These are phyloP conservation scores for Acrocephalus kingi DNA, from an alignment of 2,113 vertebrate species.

Conservation along the genomic window DNA sequence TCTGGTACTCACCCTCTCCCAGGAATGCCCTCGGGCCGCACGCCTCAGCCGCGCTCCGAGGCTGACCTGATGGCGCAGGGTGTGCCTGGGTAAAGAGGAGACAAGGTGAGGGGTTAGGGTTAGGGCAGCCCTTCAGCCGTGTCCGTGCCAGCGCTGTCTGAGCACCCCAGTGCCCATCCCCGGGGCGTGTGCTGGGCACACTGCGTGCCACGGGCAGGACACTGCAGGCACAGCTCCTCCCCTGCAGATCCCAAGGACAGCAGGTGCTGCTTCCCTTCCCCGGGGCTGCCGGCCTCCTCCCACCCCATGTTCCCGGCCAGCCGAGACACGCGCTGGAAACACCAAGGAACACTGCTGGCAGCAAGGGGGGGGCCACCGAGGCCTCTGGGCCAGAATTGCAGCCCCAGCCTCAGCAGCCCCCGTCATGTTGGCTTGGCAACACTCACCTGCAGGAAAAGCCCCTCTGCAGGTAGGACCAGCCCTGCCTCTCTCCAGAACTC, in stretches of 20 bases:
- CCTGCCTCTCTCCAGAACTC: neutral
- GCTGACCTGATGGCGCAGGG: too few relatives aligned
- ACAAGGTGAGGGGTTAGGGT: too few relatives aligned
- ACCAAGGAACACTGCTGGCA: neutral
- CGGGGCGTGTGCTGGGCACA: neutral
- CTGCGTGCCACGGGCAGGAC: neutral
- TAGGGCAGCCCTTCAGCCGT: neutral
- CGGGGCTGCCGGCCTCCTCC: neutral
- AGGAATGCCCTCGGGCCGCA: too few relatives aligned
- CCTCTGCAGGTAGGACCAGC: too few relatives aligned
- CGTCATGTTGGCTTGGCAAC: neutral
- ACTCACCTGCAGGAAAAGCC: neutral
- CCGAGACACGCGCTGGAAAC: neutral
- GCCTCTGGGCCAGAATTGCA: neutral
- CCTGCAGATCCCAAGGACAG: neutral
- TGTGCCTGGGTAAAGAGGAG: too few relatives aligned
- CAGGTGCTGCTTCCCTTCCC: neutral
- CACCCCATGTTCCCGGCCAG: neutral
- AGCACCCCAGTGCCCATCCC: too few relatives aligned
- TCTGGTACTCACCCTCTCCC: too few relatives aligned
- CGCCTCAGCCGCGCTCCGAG: too few relatives aligned
- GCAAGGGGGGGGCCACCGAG: neutral
- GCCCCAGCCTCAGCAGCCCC: neutral
- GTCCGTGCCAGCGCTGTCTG: neutral
- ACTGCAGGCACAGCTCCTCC: neutral